These are phyloP conservation scores for Dolichoris vasculosae DNA, from an alignment of 1,140 invertebrate species.

Conservation along the genomic window DNA sequence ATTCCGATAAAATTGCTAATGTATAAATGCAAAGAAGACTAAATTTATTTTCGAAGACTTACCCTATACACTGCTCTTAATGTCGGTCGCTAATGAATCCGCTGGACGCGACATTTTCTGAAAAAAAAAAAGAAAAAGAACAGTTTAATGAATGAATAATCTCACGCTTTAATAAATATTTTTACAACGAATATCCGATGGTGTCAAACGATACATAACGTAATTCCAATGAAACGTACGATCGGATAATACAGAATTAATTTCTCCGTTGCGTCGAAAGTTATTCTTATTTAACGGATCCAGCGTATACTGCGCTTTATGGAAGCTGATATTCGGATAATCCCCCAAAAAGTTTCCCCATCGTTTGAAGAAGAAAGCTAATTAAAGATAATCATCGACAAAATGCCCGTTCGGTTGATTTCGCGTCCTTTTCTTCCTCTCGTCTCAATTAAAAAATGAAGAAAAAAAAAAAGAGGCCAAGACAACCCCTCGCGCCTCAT, in stretches of 20 bases:
- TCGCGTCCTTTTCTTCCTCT: not conserved
- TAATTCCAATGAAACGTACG: too few species aligned
- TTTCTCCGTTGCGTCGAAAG: too few species aligned
- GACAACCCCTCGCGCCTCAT: slow-evolving; percentile 12
- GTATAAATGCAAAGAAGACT: not conserved
- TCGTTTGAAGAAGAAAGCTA: slow-evolving; percentile 14
- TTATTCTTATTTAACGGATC: too few species aligned
- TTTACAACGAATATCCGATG: not conserved
- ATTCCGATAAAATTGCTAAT: not conserved
- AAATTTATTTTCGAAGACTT: slow-evolving; percentile 17
- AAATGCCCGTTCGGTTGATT: not conserved
- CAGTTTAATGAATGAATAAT: not conserved
- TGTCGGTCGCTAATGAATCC: slow-evolving; percentile 47
- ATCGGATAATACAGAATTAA: not conserved
- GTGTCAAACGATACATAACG: not conserved
- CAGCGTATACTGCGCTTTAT: not conserved
- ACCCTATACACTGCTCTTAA: slow-evolving; percentile 51
- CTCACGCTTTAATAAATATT: not conserved
- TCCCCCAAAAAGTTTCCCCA: not conserved
- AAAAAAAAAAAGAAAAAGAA: not conserved
- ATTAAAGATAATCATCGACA: slow-evolving; percentile 49
- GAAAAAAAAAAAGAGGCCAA: not conserved
- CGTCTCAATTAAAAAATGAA: slow-evolving; percentile 24
- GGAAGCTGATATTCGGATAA: not conserved
- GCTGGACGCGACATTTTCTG: slow-evolving; percentile 50